A percentile compares a stretch with the other conserved stretches of the same genome.
Evolutionary conservation across 2,113 vertebrate genomes (phyloP).

Genomic region (Elaphurus davidianus): DNA sequence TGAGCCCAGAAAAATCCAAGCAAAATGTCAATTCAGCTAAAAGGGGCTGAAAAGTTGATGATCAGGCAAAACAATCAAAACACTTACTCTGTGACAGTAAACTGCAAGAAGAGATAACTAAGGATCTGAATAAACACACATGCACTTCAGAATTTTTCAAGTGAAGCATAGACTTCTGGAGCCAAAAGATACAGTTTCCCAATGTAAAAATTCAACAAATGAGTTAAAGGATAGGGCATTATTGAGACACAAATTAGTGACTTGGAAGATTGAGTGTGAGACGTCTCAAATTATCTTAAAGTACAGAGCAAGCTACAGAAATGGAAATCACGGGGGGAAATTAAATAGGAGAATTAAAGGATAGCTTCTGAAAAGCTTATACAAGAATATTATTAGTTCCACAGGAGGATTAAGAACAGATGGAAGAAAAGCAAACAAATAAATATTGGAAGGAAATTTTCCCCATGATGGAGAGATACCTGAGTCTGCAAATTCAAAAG

Average conservation of each 20-base stretch:
- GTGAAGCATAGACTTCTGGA: background rate
- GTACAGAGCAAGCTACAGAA: background rate
- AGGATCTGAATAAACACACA: slow-evolving; percentile 11
- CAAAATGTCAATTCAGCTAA: background rate
- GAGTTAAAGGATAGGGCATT: background rate
- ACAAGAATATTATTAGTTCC: background rate
- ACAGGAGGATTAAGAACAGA: background rate
- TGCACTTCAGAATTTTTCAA: background rate
- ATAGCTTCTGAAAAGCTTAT: background rate
- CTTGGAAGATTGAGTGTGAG: slow-evolving; percentile 6
- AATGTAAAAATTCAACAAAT: slow-evolving; percentile 14
- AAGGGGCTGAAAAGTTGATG: background rate
- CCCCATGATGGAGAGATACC: background rate
- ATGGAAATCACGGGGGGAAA: background rate
- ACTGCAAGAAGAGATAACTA: background rate
- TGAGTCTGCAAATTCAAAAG: background rate
- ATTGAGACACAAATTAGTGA: background rate
- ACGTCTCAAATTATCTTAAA: background rate
- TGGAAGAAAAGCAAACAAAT: background rate
- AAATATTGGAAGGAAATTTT: slow-evolving; percentile 5
- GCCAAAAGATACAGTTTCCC: background rate
- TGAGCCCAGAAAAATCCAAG: background rate
- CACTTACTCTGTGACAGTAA: background rate
- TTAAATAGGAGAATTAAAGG: background rate
- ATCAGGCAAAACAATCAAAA: background rate